phyloP scores from a whole-genome alignment of 1,140 invertebrate genomes.

The Spodoptera litura region DNA sequence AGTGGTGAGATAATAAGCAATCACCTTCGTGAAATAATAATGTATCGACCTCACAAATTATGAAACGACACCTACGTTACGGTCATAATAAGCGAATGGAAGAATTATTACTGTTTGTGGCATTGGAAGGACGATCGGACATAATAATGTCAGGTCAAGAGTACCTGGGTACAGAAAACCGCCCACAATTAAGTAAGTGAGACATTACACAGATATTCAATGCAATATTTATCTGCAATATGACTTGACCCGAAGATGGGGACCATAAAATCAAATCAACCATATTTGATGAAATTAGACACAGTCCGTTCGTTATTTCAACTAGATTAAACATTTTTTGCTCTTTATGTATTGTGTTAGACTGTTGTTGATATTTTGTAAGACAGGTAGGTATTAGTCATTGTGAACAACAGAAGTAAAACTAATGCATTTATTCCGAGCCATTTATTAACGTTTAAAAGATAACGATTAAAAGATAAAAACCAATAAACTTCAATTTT shows the following conservation, averaged over 20 bases:
- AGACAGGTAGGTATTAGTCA: too few relatives aligned
- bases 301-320: constrained; percentile 4
- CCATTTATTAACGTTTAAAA: background rate
- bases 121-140: constrained; percentile 51
- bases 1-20: constrained; percentile 41
- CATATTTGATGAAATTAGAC: background rate
- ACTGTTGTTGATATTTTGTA: background rate
- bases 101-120: constrained; percentile 53
- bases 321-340: constrained; percentile 1
- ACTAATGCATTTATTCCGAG: too few relatives aligned
- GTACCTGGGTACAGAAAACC: constrained; percentile 5
- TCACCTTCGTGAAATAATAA: constrained; percentile 44
- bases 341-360: background rate
- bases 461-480: too few relatives aligned
- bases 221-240: constrained; percentile 12
- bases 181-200: constrained; percentile 27
- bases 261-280: constrained; percentile 13
- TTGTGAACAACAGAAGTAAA: too few relatives aligned
- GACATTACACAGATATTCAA: constrained; percentile 12
- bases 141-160: constrained; percentile 49
- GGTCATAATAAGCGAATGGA: constrained; percentile 50
- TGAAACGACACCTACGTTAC: constrained; percentile 52
- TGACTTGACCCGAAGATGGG: constrained; percentile 10
- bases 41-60: constrained; percentile 53
- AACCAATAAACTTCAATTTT: background rate